These are phyloP conservation scores for Xestobium rufovillosum DNA, from an alignment of 2,888 invertebrate genomes.

Conservation along the genomic window DNA sequence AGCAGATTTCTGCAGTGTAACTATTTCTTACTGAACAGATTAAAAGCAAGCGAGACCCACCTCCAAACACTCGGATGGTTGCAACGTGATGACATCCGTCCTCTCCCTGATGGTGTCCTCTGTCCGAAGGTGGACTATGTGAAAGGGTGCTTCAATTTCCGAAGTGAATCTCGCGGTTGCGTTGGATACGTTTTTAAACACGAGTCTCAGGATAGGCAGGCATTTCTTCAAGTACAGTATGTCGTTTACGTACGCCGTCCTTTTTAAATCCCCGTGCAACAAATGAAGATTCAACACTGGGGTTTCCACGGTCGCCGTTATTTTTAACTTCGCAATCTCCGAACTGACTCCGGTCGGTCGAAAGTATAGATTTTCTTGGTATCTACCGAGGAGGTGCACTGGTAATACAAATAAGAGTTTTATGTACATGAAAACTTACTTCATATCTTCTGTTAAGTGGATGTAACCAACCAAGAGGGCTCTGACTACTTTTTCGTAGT, in stretches of 20 bases:
- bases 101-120: constrained; percentile 12
- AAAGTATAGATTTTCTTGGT: constrained; percentile 23
- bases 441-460: too few species aligned
- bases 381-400: too few species aligned
- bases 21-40: too few species aligned
- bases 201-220: constrained; percentile 14
- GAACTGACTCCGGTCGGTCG: constrained; percentile 27
- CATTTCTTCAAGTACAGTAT: constrained; percentile 19
- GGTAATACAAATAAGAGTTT: too few species aligned
- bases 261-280: constrained; percentile 21
- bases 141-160: constrained; percentile 26
- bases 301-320: constrained; percentile 21
- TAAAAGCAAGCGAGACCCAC: too few species aligned
- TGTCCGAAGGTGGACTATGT: constrained; percentile 17
- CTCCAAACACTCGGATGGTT: constrained; percentile 19
- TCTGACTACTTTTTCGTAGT: too few species aligned
- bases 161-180: constrained; percentile 21
- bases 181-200: constrained; percentile 26
- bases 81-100: constrained; percentile 9
- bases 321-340: constrained; percentile 20
- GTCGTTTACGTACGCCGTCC: constrained; percentile 24
- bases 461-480: too few species aligned
- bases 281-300: constrained; percentile 25
- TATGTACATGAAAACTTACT: too few species aligned
- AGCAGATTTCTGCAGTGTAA: too few species aligned